phyloP scores from a whole-genome alignment of 2,797 vertebrate species.

The Threskiornis aethiopicus region DNA sequence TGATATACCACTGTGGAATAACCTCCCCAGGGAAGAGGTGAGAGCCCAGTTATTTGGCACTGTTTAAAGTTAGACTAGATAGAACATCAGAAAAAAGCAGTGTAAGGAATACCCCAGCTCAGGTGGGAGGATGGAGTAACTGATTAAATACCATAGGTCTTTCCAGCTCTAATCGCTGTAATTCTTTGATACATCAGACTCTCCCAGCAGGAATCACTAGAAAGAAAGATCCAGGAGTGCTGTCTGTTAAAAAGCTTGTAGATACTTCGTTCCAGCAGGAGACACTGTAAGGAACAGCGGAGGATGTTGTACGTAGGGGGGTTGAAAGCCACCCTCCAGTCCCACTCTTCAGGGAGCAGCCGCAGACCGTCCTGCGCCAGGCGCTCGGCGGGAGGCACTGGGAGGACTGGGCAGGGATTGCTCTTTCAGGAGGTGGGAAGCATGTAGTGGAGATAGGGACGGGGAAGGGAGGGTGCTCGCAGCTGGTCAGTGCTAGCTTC shows the following conservation, averaged over 20 bases:
- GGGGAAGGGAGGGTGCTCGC: background rate
- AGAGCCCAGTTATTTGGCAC: background rate
- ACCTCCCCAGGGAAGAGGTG: background rate
- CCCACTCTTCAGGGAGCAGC: background rate
- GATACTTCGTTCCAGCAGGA: conserved; percentile 47
- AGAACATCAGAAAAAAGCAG: background rate
- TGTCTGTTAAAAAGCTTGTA: conserved; percentile 51
- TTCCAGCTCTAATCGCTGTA: conserved; percentile 23
- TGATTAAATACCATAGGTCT: conserved; percentile 50
- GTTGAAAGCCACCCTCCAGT: conserved; percentile 4
- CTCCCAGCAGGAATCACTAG: conserved; percentile 59
- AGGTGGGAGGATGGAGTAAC: conserved; percentile 35
- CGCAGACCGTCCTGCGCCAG: background rate
- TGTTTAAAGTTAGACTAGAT: background rate
- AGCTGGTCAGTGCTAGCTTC: background rate
- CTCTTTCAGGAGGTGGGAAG: background rate
- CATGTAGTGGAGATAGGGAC: background rate
- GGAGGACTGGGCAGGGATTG: background rate
- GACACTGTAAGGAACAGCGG: background rate
- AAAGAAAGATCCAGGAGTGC: conserved; percentile 51
- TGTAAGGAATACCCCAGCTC: background rate
- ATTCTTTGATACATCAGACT: conserved; percentile 59
- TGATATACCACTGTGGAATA: background rate
- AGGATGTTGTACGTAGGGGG: background rate
- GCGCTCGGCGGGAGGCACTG: background rate